Evolutionary conservation across 2,888 invertebrate genomes (phyloP).

Genomic region (Abrostola tripartita): DNA sequence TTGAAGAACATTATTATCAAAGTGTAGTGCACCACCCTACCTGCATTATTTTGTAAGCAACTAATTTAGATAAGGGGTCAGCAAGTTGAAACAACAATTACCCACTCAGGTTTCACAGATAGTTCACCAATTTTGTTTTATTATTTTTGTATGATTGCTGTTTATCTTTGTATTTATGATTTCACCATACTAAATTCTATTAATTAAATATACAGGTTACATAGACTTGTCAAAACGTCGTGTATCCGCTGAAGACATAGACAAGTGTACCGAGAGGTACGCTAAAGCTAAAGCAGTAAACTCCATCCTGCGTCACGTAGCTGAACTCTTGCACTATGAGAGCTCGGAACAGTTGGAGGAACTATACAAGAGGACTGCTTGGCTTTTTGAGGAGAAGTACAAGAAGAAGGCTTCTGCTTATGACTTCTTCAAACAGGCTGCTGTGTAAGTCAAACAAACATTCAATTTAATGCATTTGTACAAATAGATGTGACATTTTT

Average conservation of each 20-base stretch:
- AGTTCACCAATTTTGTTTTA: too few relatives aligned
- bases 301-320: slow-evolving; percentile 98
- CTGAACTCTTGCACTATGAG: slow-evolving; percentile 97
- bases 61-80: too few relatives aligned
- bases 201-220: slow-evolving; percentile 91
- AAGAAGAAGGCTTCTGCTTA: slow-evolving; percentile 98
- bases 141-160: too few relatives aligned
- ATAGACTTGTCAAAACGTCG: slow-evolving; percentile 99
- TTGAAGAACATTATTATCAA: too few relatives aligned
- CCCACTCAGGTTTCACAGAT: too few relatives aligned
- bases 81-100: too few relatives aligned
- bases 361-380: slow-evolving; percentile 98
- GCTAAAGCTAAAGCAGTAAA: slow-evolving; percentile 99
- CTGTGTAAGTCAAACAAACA: slow-evolving; percentile 90
- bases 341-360: slow-evolving; percentile 97
- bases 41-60: too few relatives aligned
- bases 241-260: slow-evolving; percentile 99
- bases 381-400: slow-evolving; percentile 99
- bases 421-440: slow-evolving; percentile 99
- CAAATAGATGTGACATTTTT: too few relatives aligned
- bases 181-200: background rate
- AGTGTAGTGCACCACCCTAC: too few relatives aligned
- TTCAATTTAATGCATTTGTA: background rate
- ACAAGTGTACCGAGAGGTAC: slow-evolving; percentile 99
- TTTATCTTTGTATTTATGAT: too few relatives aligned